Conservation (phyloP, 2,888 invertebrate genomes). For the Xanthia togata region DNA sequence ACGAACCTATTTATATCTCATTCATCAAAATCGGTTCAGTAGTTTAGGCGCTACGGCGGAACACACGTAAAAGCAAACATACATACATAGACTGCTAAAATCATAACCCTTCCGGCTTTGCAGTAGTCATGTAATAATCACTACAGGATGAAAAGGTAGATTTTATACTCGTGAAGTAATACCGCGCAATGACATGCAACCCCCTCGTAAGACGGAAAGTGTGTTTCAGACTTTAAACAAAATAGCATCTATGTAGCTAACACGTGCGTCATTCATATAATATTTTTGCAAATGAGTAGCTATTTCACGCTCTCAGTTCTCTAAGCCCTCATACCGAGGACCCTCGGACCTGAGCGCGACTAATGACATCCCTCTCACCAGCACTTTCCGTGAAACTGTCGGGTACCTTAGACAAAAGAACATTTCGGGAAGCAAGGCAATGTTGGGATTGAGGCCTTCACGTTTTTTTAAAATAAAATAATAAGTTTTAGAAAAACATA, state of each 20-base stretch:
- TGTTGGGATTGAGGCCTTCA: background rate
- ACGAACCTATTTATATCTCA: too few relatives aligned
- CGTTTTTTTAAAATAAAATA: too few relatives aligned
- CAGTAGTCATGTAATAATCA: too few relatives aligned
- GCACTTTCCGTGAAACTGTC: background rate
- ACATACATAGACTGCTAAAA: too few relatives aligned
- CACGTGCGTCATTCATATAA: too few relatives aligned
- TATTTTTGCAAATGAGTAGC: constrained; percentile 2
- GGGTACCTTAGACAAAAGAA: background rate
- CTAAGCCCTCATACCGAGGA: constrained; percentile 12
- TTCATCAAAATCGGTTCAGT: too few relatives aligned
- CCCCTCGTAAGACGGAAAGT: too few relatives aligned
- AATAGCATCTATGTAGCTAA: background rate
- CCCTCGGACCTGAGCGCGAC: constrained; percentile 22
- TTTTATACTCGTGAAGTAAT: background rate
- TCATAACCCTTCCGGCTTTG: too few relatives aligned
- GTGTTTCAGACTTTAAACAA: background rate
- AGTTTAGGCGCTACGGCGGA: too few relatives aligned
- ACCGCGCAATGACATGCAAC: background rate
- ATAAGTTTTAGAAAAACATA: too few relatives aligned
- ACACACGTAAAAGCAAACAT: too few relatives aligned
- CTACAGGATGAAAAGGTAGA: background rate
- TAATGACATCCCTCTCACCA: constrained; percentile 43
- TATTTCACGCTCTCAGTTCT: constrained; percentile 10
- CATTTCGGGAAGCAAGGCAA: background rate